Conservation (phyloP, 2,113 vertebrate genomes). For the Aplodontia rufa region DNA sequence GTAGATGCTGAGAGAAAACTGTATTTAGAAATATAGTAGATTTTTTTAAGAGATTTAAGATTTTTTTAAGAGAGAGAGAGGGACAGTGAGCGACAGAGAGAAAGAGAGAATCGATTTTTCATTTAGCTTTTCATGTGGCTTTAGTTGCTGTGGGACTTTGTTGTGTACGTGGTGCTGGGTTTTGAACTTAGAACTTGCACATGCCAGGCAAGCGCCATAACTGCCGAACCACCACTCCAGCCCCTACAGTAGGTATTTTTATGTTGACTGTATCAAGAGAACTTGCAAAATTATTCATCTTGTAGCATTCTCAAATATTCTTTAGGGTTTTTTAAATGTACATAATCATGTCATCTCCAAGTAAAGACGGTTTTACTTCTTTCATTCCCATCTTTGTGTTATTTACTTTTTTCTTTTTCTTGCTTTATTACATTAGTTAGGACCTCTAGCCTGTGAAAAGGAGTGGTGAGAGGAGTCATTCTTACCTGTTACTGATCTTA, state of each 20-base stretch:
- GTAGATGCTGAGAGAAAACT: neutral
- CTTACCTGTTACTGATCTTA: neutral
- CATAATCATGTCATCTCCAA: neutral
- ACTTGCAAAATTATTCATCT: neutral
- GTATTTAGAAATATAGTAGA: neutral
- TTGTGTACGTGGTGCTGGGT: no score
- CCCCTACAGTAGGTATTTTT: no score
- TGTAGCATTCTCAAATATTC: neutral
- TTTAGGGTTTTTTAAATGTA: neutral
- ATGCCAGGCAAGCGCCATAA: no score
- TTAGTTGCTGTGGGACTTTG: no score
- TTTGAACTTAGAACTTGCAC: no score
- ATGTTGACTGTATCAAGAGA: neutral
- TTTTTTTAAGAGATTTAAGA: no score
- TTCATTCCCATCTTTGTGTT: neutral
- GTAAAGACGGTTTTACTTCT: neutral
- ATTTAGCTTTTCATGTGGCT: no score
- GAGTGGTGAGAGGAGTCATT: neutral
- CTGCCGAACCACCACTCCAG: no score
- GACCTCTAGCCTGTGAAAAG: neutral
- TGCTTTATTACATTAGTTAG: neutral
- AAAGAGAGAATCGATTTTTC: no score
- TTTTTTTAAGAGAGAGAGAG: no score
- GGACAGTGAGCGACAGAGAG: no score
- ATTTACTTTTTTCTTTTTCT: constrained; percentile 42